A percentile compares a stretch with the other conserved stretches of the same genome.
phyloP scores from a whole-genome alignment of 2,113 vertebrate species.

The Lepisosteus osseus region DNA sequence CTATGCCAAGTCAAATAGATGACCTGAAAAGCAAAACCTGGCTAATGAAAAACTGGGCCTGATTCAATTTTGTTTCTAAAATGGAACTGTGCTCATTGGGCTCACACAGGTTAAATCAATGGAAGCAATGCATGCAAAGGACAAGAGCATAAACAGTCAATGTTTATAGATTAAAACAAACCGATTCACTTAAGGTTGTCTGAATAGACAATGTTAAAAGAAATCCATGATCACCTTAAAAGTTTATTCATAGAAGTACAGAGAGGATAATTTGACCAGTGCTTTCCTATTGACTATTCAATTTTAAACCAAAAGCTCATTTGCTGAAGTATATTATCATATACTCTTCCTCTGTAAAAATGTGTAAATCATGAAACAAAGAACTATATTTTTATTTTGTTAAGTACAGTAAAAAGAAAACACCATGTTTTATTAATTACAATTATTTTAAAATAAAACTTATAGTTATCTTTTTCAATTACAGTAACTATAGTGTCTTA shows the following conservation, averaged over 20 bases:
- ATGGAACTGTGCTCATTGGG: not conserved
- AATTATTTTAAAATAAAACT: too few relatives aligned
- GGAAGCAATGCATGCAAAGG: not conserved
- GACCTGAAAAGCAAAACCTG: not conserved
- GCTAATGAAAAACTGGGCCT: not conserved
- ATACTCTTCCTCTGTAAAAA: too few relatives aligned
- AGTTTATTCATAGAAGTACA: not conserved
- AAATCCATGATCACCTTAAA: conserved; percentile 12
- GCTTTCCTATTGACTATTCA: not conserved
- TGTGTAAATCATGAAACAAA: too few relatives aligned
- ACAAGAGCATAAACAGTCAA: not conserved
- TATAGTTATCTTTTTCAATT: too few relatives aligned
- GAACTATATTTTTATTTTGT: too few relatives aligned
- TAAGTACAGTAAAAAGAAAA: too few relatives aligned
- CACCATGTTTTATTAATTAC: too few relatives aligned
- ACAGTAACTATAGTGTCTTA: too few relatives aligned
- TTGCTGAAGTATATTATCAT: not conserved
- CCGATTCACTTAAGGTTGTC: not conserved
- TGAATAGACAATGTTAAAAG: conserved; percentile 3
- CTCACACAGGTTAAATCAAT: not conserved
- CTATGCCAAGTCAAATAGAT: not conserved
- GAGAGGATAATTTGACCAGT: conserved; percentile 2
- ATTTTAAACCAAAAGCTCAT: not conserved
- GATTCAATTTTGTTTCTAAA: not conserved
- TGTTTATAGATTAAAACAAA: conserved; percentile 2